Evolutionary conservation across 2,113 vertebrate genomes (phyloP).

Genomic region (Ondatra zibethicus): DNA sequence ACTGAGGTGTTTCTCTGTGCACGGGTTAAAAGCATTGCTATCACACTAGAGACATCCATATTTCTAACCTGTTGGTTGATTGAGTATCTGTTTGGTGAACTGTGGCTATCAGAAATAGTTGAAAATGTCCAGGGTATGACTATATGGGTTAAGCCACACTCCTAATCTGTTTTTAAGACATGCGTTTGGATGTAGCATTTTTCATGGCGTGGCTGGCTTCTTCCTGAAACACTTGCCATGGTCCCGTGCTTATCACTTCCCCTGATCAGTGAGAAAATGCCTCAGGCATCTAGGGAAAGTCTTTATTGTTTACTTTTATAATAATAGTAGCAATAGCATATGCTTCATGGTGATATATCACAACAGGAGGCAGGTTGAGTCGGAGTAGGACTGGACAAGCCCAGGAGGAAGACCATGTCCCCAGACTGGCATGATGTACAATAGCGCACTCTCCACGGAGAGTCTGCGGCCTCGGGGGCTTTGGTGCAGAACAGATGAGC

Average conservation of each 20-base stretch:
- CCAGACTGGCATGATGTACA: no score
- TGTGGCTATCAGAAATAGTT: not conserved
- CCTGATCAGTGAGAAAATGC: not conserved
- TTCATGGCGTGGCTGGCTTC: not conserved
- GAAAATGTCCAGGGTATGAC: not conserved
- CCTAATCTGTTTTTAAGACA: not conserved
- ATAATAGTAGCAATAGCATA: not conserved
- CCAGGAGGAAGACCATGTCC: not conserved
- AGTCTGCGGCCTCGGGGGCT: not conserved
- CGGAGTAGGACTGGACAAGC: not conserved
- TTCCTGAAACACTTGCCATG: not conserved
- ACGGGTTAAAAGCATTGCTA: not conserved
- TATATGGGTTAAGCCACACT: not conserved
- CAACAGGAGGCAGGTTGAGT: not conserved
- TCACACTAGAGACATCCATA: not conserved
- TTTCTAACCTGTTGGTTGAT: constrained; percentile 10
- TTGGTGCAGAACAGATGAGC: not conserved
- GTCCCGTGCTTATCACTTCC: not conserved
- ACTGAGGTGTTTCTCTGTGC: not conserved
- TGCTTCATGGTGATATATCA: not conserved
- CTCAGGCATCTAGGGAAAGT: not conserved
- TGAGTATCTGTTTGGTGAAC: not conserved
- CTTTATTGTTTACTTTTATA: not conserved
- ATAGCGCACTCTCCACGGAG: not conserved
- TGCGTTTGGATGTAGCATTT: not conserved